Evolutionary conservation across 92 coral and sea anemone genomes (phyloP), one percentile per base, ranked within the genome.

Genomic region (Epizoanthus illoricatus): DNA sequence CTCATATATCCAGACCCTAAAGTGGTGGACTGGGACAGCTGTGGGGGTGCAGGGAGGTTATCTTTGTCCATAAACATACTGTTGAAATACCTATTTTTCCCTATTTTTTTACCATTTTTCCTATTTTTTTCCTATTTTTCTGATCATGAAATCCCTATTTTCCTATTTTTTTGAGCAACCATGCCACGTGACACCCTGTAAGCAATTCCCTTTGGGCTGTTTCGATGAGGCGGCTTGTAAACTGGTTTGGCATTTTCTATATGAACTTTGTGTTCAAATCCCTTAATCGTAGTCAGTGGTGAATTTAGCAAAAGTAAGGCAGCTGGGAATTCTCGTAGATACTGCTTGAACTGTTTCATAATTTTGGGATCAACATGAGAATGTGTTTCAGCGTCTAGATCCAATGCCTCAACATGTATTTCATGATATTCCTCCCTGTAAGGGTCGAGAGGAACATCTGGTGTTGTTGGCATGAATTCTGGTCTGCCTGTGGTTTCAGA

Each of bases 191-290:
- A n/a, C n/a, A n/a, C n/a, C n/a, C n/a, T n/a, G n/a, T n/a, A n/a
- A 3, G 76, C 18, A 81, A 62, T 70, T 85, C 80, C 18, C n/a
- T 74, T 56, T 41, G 89, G 86, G 56, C 85, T 76, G 73, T 85
- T 83, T 18, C 92, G 74, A 69, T 89, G 85, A 5, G 87, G 89
- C 3, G 84, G 84, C 57, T 78, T 85, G 76, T 85, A 73, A 69
- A 69, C 67, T 36, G 89, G 89, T 43, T 85, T n/a, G 49, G 85
- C 91, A 52, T 80, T 80, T 61, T 85, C 91, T 49, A 79, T 79
- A 66, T 79, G 60, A 24, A 80, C 66, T 42, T 28, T 80, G 17
- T 85, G 87, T 59, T 75, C 84, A 76, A 65, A 28, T 45, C 73
- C 72, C 10, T 43, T 60, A 47, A 79, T 65, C 21, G 54, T 61